Evolutionary conservation across 2,797 vertebrate species (phyloP).

Genomic region (Euthynnus affinis): DNA sequence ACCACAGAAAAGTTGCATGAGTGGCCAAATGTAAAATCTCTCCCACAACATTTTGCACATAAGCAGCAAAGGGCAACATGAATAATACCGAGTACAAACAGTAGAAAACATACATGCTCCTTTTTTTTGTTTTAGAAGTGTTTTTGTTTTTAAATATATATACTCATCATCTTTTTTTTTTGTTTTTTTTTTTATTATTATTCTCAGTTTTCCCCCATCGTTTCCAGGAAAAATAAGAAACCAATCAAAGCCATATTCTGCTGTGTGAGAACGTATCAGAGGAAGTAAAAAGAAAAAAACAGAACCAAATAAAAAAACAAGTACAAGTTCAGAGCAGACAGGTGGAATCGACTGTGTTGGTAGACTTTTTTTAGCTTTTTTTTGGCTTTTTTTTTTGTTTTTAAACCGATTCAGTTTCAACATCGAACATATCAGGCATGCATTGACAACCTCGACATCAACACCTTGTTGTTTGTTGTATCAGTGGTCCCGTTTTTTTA

Average conservation of each 20-base stretch:
- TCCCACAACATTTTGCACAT: constrained; percentile 97
- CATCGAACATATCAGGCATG: constrained; percentile 89
- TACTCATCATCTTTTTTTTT: constrained; percentile 77
- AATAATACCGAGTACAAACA: constrained; percentile 98
- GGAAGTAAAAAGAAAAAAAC: constrained; percentile 63
- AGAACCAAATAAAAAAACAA: constrained; percentile 38
- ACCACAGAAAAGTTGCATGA: constrained; percentile 95
- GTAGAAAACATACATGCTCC: constrained; percentile 99
- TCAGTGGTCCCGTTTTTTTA: constrained; percentile 64
- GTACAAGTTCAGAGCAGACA: constrained; percentile 73
- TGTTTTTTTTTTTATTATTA: no score
- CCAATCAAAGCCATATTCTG: constrained; percentile 91
- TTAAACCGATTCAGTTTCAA: constrained; percentile 76
- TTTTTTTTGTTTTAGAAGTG: constrained; percentile 41
- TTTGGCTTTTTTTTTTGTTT: constrained; percentile 60
- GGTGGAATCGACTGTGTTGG: constrained; percentile 65
- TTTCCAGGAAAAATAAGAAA: constrained; percentile 89
- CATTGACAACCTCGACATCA: constrained; percentile 83
- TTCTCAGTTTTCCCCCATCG: constrained; percentile 83
- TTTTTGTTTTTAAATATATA: constrained; percentile 84
- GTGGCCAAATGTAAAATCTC: constrained; percentile 88
- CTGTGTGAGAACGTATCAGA: constrained; percentile 70
- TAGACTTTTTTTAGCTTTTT: no score
- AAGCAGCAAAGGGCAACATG: constrained; percentile 98
- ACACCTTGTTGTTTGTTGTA: constrained; percentile 67